A percentile compares a stretch with the other conserved stretches of the same genome.
Conservation (phyloP, 1,140 invertebrate species). For the Procambarus clarkii region DNA sequence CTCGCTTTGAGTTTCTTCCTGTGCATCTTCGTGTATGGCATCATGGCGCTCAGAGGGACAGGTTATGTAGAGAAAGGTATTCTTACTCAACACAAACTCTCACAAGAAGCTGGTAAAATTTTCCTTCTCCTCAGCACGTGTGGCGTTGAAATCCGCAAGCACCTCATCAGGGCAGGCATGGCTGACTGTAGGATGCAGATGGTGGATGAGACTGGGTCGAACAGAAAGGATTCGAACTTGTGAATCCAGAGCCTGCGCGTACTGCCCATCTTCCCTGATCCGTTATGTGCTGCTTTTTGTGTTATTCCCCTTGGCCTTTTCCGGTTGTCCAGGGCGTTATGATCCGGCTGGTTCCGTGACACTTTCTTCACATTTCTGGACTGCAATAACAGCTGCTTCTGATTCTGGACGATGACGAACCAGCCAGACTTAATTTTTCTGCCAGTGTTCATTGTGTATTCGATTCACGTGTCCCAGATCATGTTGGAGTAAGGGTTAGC, state of each 20-base stretch:
- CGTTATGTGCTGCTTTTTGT: constrained; percentile 5
- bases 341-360: constrained; percentile 19
- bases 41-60: not conserved
- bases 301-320: constrained; percentile 7
- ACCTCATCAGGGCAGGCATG: constrained; percentile 39
- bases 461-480: not conserved
- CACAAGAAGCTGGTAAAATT: not conserved
- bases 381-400: constrained; percentile 36
- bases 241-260: not conserved
- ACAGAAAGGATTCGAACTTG: constrained; percentile 24
- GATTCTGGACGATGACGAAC: constrained; percentile 15
- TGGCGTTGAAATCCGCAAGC: constrained; percentile 13
- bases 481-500: no score
- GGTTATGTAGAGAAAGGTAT: constrained; percentile 20
- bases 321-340: not conserved
- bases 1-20: constrained; percentile 28
- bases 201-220: constrained; percentile 29
- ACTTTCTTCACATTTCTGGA: constrained; percentile 44
- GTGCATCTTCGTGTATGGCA: not conserved
- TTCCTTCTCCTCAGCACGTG: not conserved
- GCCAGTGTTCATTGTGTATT: constrained; percentile 24
- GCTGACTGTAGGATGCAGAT: constrained; percentile 26
- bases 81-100: constrained; percentile 9
- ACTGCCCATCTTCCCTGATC: constrained; percentile 29
- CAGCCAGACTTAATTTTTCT: constrained; percentile 44